phyloP scores from a whole-genome alignment of 2,888 invertebrate species.

The Cabera pusaria region DNA sequence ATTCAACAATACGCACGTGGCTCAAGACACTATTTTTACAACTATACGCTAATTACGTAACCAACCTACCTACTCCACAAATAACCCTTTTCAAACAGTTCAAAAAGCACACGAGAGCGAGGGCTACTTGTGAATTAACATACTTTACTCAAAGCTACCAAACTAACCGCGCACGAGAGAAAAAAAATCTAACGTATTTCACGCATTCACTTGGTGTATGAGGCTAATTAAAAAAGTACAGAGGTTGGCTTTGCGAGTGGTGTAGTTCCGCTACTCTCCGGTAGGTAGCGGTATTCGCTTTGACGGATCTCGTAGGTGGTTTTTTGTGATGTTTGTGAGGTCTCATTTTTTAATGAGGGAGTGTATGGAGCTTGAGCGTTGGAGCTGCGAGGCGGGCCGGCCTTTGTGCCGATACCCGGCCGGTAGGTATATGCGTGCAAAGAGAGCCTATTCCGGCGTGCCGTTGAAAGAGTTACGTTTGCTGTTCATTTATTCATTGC shows the following conservation, averaged over 20 bases:
- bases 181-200: constrained; percentile 73
- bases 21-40: constrained; percentile 5
- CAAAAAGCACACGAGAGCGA: constrained; percentile 58
- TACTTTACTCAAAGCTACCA: constrained; percentile 78
- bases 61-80: constrained; percentile 36
- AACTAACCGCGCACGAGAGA: constrained; percentile 72
- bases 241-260: constrained; percentile 74
- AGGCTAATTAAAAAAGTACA: constrained; percentile 82
- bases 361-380: constrained; percentile 62
- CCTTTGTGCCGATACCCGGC: constrained; percentile 55
- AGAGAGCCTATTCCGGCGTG: constrained; percentile 48
- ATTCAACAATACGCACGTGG: constrained; percentile 12
- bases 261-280: constrained; percentile 79
- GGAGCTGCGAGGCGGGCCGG: constrained; percentile 50
- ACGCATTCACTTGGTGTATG: constrained; percentile 77
- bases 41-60: constrained; percentile 32
- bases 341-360: constrained; percentile 81
- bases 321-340: constrained; percentile 63
- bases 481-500: constrained; percentile 69
- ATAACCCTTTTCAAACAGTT: constrained; percentile 53
- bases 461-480: constrained; percentile 65
- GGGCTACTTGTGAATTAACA: constrained; percentile 74
- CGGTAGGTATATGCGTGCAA: constrained; percentile 50
- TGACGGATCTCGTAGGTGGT: constrained; percentile 58
- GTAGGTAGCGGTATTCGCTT: constrained; percentile 74